Evolutionary conservation across 1,140 invertebrate species (phyloP).

Genomic region (Anthonomus grandis): DNA sequence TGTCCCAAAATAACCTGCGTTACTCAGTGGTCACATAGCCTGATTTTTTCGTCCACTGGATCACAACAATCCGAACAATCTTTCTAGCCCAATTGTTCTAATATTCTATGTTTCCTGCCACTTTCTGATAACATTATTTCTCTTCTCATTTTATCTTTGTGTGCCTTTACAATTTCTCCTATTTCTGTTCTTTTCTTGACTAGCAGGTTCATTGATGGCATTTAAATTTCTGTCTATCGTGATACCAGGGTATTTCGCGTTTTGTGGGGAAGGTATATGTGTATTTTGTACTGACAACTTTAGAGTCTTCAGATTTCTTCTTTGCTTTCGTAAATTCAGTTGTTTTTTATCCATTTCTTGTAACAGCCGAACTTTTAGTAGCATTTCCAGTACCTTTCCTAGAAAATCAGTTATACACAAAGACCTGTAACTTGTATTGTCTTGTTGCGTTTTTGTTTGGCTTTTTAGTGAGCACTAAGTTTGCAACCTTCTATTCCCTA

Average conservation of each 20-base stretch:
- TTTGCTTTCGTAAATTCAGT: no score
- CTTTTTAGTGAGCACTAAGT: no score
- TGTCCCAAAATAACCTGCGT: constrained; percentile 21
- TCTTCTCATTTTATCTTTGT: neutral
- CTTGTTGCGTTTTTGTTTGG: no score
- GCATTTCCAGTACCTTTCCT: no score
- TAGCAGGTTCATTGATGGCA: neutral
- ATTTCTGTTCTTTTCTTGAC: neutral
- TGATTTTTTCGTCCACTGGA: constrained; percentile 6
- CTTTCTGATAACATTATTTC: neutral
- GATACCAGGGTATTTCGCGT: neutral
- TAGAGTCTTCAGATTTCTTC: neutral
- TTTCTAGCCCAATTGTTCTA: constrained; percentile 7
- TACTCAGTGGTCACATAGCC: constrained; percentile 1
- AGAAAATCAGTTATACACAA: no score
- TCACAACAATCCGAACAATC: constrained; percentile 10
- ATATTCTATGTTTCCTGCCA: constrained; percentile 15
- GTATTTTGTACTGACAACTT: neutral
- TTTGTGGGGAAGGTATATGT: neutral
- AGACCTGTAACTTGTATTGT: no score
- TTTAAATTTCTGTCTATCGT: neutral
- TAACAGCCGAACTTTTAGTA: no score
- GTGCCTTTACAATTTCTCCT: neutral
- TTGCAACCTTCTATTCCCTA: no score
- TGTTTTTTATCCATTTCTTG: no score